Percentiles rank a stretch among this genome's conserved stretches.
Evolutionary conservation across 2,113 vertebrate genomes (phyloP).

Genomic region (Peromyscus polionotus): DNA sequence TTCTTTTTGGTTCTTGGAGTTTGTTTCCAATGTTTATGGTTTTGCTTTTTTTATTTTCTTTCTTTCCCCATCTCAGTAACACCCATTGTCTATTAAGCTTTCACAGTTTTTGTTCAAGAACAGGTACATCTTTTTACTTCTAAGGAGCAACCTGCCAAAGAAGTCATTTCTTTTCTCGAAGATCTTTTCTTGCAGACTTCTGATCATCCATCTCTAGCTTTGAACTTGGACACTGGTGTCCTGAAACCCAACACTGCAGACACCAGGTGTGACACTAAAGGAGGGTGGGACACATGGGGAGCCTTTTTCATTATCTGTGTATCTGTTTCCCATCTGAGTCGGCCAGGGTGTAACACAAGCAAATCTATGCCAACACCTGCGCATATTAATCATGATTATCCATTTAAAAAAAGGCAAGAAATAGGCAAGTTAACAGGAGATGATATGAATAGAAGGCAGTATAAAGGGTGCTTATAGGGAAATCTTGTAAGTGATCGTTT

Average conservation of each 20-base stretch:
- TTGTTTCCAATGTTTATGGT: background rate
- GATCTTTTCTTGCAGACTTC: background rate
- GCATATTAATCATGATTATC: background rate
- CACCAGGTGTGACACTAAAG: background rate
- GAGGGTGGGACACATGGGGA: background rate
- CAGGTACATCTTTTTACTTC: constrained; percentile 25
- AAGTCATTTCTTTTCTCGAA: background rate
- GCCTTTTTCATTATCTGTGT: too few relatives aligned
- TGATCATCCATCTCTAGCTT: background rate
- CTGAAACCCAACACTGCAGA: background rate
- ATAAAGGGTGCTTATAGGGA: background rate
- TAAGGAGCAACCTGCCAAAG: constrained; percentile 33
- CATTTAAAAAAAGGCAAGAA: background rate
- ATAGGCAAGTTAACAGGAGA: background rate
- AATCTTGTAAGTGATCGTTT: background rate
- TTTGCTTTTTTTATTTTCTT: background rate
- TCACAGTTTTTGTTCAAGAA: constrained; percentile 33
- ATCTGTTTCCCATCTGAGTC: background rate
- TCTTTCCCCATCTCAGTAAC: background rate
- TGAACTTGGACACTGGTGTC: background rate
- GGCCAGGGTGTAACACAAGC: background rate
- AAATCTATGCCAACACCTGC: background rate
- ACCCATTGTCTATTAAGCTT: constrained; percentile 26
- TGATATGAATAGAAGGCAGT: background rate
- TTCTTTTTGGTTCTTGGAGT: background rate